A percentile compares a stretch with the other conserved stretches of the same genome.
These are phyloP conservation scores for Syndactyla subalaris DNA, from an alignment of 2,797 vertebrate species.

Conservation along the genomic window DNA sequence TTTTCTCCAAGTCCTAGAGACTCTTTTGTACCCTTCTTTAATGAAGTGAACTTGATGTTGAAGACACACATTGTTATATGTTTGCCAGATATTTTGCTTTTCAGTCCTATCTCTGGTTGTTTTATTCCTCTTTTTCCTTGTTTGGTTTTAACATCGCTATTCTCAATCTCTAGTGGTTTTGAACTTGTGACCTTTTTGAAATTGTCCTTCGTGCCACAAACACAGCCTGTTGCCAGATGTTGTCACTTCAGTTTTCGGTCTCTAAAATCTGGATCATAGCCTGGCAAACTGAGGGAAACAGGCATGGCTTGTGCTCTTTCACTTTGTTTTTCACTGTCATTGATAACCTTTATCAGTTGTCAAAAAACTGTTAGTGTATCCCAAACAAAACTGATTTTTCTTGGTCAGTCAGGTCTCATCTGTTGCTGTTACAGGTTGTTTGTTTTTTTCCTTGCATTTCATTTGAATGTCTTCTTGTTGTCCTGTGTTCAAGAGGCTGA, in stretches of 20 bases:
- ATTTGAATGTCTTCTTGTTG: not conserved
- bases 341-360: not conserved
- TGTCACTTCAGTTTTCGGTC: not conserved
- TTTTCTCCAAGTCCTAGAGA: not conserved
- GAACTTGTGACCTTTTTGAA: not conserved
- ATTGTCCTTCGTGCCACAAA: not conserved
- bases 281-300: not conserved
- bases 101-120: not conserved
- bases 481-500: not conserved
- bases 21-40: not conserved
- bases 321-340: not conserved
- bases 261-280: not conserved
- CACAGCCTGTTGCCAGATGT: not conserved
- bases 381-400: not conserved
- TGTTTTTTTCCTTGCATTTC: not conserved
- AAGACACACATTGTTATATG: accelerated
- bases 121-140: not conserved
- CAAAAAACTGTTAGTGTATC: not conserved
- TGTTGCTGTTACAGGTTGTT: not conserved
- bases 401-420: not conserved
- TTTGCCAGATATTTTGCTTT: not conserved
- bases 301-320: not conserved
- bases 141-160: not conserved
- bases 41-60: not conserved
- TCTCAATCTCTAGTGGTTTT: not conserved